Base-by-base conservation (phyloP, 64 coral and sea anemone species). In the Anthopleura sola region DNA sequence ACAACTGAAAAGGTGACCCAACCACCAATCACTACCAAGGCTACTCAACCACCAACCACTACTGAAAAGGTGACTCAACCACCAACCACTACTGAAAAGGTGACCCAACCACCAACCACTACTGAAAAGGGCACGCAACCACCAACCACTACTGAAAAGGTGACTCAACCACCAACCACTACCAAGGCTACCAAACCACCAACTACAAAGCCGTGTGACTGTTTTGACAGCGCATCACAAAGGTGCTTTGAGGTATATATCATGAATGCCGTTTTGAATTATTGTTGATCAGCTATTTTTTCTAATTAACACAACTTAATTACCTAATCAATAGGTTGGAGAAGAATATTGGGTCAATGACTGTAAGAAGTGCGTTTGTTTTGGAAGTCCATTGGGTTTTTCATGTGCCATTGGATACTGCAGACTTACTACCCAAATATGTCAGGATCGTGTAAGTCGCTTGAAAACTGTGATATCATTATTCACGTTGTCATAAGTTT, bases 281-380 rank as follows among this genome's bases (percentile, higher is more conserved):
- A 17, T 53, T 77, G 19, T 77, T 26, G 21, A n/a, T 62, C 11
- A 56, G 23, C 3, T 62, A 8, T 7, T 62, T n/a, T 62, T 21
- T 5, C 55, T 26, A 15, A 62, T 62, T 6, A 62, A n/a, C 14
- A 9, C 20, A 62, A 9, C 31, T 46, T n/a, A n/a, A n/a, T 46
- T 31, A 1, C 21, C 18, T 76, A 71, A 5, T n/a, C 66, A 76
- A 24, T 20, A 92, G 90, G 85, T 92, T 56, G 90, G 90, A 23
- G 78, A 87, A 44, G 85, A 75, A 31, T 87, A 82, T 60, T 68
- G 40, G 62, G 77, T 85, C 64, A 86, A 78, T 76, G 78, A 83
- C 78, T 92, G 90, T 49, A 81, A 92, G 56, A 87, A 75, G 55
- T 92, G 90, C 86, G 55, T 92, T 33, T 92, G 90, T 55, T 83